These are phyloP conservation scores for Agriopis aurantiaria DNA, from an alignment of 2,888 invertebrate species.

Conservation along the genomic window DNA sequence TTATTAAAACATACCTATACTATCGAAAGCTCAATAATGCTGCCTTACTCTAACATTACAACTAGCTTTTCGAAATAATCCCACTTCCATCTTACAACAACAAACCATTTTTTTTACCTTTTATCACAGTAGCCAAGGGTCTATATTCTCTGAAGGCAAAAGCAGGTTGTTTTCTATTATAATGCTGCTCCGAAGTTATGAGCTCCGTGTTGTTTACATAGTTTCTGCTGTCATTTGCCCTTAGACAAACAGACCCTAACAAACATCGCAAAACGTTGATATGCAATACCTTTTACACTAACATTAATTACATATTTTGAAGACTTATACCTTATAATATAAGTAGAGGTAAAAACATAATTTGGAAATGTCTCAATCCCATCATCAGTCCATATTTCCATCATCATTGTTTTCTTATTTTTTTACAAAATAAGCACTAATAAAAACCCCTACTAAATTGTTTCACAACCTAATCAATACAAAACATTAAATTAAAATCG, in stretches of 20 bases:
- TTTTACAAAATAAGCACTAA: not conserved
- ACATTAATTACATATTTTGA: constrained; percentile 12
- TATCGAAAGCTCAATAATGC: constrained; percentile 57
- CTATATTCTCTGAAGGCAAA: constrained; percentile 12
- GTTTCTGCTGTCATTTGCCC: constrained; percentile 3
- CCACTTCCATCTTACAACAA: constrained; percentile 30
- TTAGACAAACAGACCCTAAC: constrained; percentile 16
- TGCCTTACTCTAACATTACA: constrained; percentile 47
- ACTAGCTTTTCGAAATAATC: constrained; percentile 27
- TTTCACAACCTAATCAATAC: constrained; percentile 22
- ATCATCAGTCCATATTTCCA: constrained; percentile 23
- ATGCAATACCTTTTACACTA: constrained; percentile 26
- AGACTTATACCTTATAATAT: not conserved
- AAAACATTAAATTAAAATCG: constrained; percentile 12
- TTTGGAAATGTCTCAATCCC: constrained; percentile 36
- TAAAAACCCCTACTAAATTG: not conserved
- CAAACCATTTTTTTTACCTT: constrained; percentile 50
- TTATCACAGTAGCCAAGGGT: constrained; percentile 60
- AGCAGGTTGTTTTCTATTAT: not conserved
- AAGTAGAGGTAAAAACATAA: constrained; percentile 16
- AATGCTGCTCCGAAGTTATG: not conserved
- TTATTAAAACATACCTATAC: constrained; percentile 53
- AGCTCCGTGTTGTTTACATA: too few relatives aligned
- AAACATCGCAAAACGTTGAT: constrained; percentile 27
- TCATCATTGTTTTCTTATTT: not conserved